These are phyloP conservation scores for Leucoma salicis DNA, from an alignment of 2,888 invertebrate genomes.

Conservation along the genomic window DNA sequence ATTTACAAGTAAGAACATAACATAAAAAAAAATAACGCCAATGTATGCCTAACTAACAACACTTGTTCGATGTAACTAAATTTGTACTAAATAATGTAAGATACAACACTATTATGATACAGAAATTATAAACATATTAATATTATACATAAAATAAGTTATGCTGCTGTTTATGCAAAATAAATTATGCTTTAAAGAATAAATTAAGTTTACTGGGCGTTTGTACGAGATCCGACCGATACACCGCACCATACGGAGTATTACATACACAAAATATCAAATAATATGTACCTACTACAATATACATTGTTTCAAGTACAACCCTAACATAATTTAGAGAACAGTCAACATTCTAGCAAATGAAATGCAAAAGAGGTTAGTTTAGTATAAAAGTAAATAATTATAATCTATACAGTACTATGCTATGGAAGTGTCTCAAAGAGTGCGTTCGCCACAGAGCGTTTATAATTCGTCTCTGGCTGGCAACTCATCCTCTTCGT, in stretches of 20 bases:
- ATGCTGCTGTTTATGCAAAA: slow-evolving; percentile 61
- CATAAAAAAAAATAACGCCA: slow-evolving; percentile 46
- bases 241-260: slow-evolving; percentile 35
- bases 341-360: slow-evolving; percentile 61
- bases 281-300: slow-evolving; percentile 23
- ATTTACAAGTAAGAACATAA: slow-evolving; percentile 31
- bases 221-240: slow-evolving; percentile 33
- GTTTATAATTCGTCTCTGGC: slow-evolving; percentile 91
- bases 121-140: slow-evolving; percentile 76
- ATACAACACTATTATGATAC: slow-evolving; percentile 68
- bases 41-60: slow-evolving; percentile 31
- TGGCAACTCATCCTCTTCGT: slow-evolving; percentile 88
- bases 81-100: slow-evolving; percentile 64
- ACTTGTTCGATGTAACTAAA: slow-evolving; percentile 64
- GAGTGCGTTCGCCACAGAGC: slow-evolving; percentile 42
- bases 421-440: slow-evolving; percentile 70
- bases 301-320: slow-evolving; percentile 31
- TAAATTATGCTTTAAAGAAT: slow-evolving; percentile 62
- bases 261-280: slow-evolving; percentile 48
- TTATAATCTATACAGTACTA: slow-evolving; percentile 74
- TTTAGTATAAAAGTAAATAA: slow-evolving; percentile 63
- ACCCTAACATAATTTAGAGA: slow-evolving; percentile 56
- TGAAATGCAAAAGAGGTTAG: slow-evolving; percentile 60
- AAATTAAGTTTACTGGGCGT: slow-evolving; percentile 35
- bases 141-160: slow-evolving; percentile 55